Evolutionary conservation across 1,140 invertebrate genomes (phyloP), one percentile per base, ranked within the genome.

Genomic region (Drosophila lini): DNA sequence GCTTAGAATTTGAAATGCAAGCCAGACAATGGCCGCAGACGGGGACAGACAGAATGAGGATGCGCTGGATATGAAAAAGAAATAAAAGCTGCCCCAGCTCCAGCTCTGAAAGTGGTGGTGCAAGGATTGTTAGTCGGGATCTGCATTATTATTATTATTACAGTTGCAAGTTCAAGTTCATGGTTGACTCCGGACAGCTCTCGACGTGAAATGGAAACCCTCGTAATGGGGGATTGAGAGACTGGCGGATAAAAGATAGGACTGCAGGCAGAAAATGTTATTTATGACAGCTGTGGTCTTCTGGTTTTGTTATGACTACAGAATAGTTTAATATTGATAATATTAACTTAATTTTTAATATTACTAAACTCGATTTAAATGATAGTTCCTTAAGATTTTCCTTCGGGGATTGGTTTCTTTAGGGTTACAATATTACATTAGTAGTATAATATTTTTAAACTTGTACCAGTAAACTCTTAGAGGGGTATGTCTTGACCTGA

Each of bases 1-100:
- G 83, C 83, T 86, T 86, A 88, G 83, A 88, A 86, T 86, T 88
- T 86, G 76, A 88, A 88, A 88, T 88, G 83, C 83, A 78, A 60
- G 73, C 80, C 83, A 83, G 83, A 88, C 79, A 82, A 86, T 68
- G 60, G 44, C 36, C 40, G 63, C 62, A 80, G 77, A 80, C 79
- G 60, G n/a, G 28, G 34, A 50, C 19, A 36, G 69, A 67, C 13
- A 53, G 55, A 69, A 15, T 10, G 42, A 41, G 71, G 53, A 53
- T 50, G 59, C 16, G 42, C 55, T 61, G 75, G 63, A 38, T 53
- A 50, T 62, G 40, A 58, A 78, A 67, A 74, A 48, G 79, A 62
- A 77, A 68, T 77, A 77, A 77, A 77, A 61, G 42, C 58, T 41
- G 42, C 41, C 75, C 75, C 47, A 31, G 45, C 63, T 25, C 11